Conservation (phyloP, 2,888 invertebrate genomes). For the Cheilosia vulpina region DNA sequence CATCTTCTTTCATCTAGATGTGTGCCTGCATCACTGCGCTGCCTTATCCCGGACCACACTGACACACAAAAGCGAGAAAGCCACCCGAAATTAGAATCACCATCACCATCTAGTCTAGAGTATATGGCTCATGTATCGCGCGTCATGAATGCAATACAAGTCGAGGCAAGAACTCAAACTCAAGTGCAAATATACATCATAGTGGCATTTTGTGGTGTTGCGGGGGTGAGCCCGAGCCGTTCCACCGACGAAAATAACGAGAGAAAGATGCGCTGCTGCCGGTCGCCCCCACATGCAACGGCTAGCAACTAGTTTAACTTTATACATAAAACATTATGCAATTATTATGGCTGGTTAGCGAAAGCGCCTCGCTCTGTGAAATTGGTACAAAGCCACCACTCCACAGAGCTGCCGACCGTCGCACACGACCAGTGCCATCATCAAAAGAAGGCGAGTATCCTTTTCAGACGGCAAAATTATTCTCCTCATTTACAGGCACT, state of each 20-base stretch:
- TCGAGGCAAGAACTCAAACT: constrained; percentile 11
- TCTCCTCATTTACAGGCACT: constrained; percentile 62
- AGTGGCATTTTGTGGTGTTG: constrained; percentile 49
- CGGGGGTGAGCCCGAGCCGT: neutral
- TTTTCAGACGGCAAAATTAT: constrained; percentile 66
- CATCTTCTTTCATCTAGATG: constrained; percentile 52
- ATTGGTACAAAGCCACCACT: constrained; percentile 57
- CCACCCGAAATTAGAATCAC: constrained; percentile 58
- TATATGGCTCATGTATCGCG: constrained; percentile 27
- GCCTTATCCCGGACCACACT: neutral
- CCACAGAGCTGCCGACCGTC: neutral
- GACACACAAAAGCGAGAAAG: constrained; percentile 39
- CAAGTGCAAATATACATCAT: constrained; percentile 50
- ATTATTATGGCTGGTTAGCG: constrained; percentile 65
- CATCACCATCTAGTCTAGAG: constrained; percentile 26
- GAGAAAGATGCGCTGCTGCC: constrained; percentile 44
- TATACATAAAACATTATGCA: constrained; percentile 75
- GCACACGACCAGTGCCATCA: constrained; percentile 4
- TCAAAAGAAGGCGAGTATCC: constrained; percentile 57
- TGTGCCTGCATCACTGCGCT: constrained; percentile 31
- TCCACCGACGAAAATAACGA: constrained; percentile 8
- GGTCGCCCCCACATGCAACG: constrained; percentile 20
- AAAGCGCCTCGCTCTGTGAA: constrained; percentile 51
- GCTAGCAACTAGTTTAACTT: constrained; percentile 70
- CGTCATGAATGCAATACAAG: constrained; percentile 15